Base-by-base conservation (phyloP, 2,888 invertebrate species). In the Eucera pruinosa region DNA sequence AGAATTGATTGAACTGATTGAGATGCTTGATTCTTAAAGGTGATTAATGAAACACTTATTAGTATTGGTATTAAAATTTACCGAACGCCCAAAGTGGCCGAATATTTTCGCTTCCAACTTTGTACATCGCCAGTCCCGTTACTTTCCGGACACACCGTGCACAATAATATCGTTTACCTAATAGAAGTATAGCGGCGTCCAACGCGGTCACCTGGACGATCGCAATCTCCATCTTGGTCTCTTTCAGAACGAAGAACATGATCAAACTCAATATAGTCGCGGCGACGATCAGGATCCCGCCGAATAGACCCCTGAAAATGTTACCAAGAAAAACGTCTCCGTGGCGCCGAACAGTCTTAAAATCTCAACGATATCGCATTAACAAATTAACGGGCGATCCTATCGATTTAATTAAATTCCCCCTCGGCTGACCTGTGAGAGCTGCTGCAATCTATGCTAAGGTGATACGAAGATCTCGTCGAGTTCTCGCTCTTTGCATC, bases 221-320 rank as follows among this genome's bases (percentile, higher is more conserved):
- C 13, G 91, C 91, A 78, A 91, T 90, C 69, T 83, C 83, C 5
- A 89, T 89, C 30, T 89, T 90, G 0, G 90, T 94, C 71, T 94
- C 94, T 67, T 95, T 95, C 57, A 98, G 93, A 0, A 98, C 97
- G 91, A 97, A 98, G 93, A 98, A 93, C 2, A 98, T 97, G 91
- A 97, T 98, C 93, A 98, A 94, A 15, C 96, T 96, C 88, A 98
- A 97, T 60, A 97, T 97, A 11, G 96, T 96, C 70, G 97, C 93
- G 0, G 97, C 97, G 65, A 97, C 95, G 47, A 97, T 93, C 11
- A 97, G 92, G 80, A 97, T 96, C 4, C 97, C 94, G 36, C 93
- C 92, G 83, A 94, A 95, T 89, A 98, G 94, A 81, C 97, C 94
- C 91, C 95, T 93, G 93, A 27, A 65, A 80, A 50, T 15, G 13